Evolutionary conservation across 2,113 vertebrate genomes (phyloP).

Genomic region (Corynorhinus townsendii): DNA sequence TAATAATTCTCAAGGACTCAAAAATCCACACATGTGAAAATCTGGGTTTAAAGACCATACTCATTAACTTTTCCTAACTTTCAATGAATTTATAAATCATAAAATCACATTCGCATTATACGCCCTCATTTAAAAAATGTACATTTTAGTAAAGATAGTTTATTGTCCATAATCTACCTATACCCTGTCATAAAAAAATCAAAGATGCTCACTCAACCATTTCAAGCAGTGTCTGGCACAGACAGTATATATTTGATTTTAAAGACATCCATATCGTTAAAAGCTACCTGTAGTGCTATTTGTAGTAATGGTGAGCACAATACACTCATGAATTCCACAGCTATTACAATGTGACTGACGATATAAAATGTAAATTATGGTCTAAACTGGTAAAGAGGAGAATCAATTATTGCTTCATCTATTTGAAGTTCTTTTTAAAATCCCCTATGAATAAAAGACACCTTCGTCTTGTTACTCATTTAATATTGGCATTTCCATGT

Average conservation of each 20-base stretch:
- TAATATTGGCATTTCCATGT: constrained; percentile 84
- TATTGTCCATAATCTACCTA: background rate
- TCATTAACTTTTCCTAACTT: background rate
- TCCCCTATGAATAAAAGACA: constrained; percentile 68
- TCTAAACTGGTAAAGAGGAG: constrained; percentile 47
- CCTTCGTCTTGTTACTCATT: constrained; percentile 78
- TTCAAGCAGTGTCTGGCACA: background rate
- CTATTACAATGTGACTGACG: constrained; percentile 44
- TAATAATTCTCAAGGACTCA: constrained; percentile 1
- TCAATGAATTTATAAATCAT: background rate
- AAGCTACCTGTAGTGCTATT: constrained; percentile 12
- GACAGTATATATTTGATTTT: background rate
- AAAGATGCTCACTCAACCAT: background rate
- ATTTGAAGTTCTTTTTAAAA: constrained; percentile 72
- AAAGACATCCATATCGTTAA: constrained; percentile 23
- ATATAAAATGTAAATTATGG: constrained; percentile 65
- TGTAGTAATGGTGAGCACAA: background rate
- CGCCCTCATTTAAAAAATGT: background rate
- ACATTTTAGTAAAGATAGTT: constrained; percentile 18
- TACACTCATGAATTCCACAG: background rate
- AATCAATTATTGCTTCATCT: constrained; percentile 64
- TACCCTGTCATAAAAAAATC: background rate
- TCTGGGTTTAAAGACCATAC: background rate
- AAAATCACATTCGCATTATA: background rate
- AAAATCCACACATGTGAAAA: background rate